Conservation (phyloP, 1,140 invertebrate genomes). For the Drosophila oshimai region DNA sequence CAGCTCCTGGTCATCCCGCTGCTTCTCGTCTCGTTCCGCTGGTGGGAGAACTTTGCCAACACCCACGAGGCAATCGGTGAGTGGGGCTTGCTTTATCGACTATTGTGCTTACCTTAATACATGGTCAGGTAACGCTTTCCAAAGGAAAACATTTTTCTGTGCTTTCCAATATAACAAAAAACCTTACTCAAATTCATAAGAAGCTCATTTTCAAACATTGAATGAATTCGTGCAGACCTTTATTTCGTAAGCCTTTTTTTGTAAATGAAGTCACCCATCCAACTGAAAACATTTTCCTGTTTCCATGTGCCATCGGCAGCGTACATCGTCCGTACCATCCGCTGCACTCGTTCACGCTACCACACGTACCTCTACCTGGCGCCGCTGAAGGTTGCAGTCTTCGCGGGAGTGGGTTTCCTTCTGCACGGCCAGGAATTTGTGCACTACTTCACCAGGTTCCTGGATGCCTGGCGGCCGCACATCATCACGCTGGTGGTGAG, state of each 20-base stretch:
- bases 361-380: constrained; percentile 88
- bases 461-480: constrained; percentile 84
- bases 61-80: constrained; percentile 79
- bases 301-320: constrained; percentile 18
- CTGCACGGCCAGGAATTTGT: constrained; percentile 84
- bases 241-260: not conserved
- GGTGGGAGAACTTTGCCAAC: constrained; percentile 92
- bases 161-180: no score
- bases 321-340: constrained; percentile 65
- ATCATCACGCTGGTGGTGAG: constrained; percentile 85
- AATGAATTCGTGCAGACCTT: no score
- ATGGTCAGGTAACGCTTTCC: not conserved
- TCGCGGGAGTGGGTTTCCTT: constrained; percentile 85
- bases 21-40: constrained; percentile 89
- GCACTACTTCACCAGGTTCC: constrained; percentile 84
- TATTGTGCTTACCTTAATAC: not conserved
- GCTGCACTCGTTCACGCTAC: constrained; percentile 85
- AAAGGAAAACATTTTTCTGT: not conserved
- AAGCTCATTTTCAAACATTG: no score
- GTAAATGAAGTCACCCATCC: not conserved
- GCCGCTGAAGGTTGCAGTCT: constrained; percentile 86
- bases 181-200: no score
- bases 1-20: constrained; percentile 87
- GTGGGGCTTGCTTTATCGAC: constrained; percentile 30
- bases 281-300: not conserved